These are phyloP conservation scores for Ferrisia virgata DNA, from an alignment of 2,888 invertebrate genomes.

Conservation along the genomic window DNA sequence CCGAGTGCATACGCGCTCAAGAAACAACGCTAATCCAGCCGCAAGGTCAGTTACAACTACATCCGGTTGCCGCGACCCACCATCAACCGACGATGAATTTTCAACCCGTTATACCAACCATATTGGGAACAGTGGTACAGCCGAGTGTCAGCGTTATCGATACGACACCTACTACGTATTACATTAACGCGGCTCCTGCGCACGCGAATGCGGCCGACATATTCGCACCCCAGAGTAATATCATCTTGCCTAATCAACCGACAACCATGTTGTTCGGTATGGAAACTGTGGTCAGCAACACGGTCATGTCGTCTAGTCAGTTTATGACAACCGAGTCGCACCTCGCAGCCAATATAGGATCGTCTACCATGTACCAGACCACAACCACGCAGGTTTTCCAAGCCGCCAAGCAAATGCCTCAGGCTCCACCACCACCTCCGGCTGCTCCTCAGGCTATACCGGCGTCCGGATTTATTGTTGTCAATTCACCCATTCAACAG, in stretches of 20 bases:
- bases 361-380: conserved; percentile 75
- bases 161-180: conserved; percentile 54
- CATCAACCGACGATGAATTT: conserved; percentile 15
- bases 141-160: conserved; percentile 58
- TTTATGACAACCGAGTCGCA: conserved; percentile 72
- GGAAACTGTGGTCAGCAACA: conserved; percentile 83
- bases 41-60: neutral
- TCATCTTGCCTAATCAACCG: conserved; percentile 58
- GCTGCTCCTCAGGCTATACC: conserved; percentile 48
- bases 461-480: conserved; percentile 48
- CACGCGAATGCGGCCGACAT: conserved; percentile 66
- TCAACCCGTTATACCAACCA: conserved; percentile 53
- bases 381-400: conserved; percentile 81
- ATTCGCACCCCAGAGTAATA: conserved; percentile 56
- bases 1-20: neutral
- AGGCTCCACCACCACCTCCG: too few relatives aligned
- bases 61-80: neutral
- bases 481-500: conserved; percentile 47
- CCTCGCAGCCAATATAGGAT: conserved; percentile 57
- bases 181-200: conserved; percentile 48
- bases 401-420: conserved; percentile 67
- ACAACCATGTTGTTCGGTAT: conserved; percentile 79
- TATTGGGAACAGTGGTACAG: conserved; percentile 59
- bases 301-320: conserved; percentile 79
- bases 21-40: neutral